These are phyloP conservation scores for Ceuthmochares aereus DNA, from an alignment of 2,113 vertebrate genomes.

Conservation along the genomic window DNA sequence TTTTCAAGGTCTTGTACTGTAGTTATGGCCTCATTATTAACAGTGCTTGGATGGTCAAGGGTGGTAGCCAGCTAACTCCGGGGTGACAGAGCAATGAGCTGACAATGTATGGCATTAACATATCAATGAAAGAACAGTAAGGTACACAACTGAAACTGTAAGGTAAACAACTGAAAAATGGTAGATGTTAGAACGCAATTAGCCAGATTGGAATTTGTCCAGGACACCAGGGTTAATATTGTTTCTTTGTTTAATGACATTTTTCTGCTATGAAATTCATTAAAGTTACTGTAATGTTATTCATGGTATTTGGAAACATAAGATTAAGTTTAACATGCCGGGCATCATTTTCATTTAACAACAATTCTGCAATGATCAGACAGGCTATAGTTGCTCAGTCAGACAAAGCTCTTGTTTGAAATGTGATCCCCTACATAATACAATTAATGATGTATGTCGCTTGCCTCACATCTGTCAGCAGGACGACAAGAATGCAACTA, in stretches of 20 bases:
- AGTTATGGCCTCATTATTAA: not conserved
- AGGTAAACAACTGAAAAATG: not conserved
- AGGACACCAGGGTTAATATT: not conserved
- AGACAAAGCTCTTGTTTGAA: slow-evolving; percentile 40
- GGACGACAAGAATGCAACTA: not conserved
- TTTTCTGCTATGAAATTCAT: slow-evolving; percentile 2
- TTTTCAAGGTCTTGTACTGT: not conserved
- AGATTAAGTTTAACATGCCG: not conserved
- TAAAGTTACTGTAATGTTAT: slow-evolving; percentile 12
- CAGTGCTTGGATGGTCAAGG: not conserved
- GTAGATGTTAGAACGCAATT: not conserved
- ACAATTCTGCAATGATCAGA: slow-evolving; percentile 1
- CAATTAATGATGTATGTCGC: slow-evolving; percentile 21
- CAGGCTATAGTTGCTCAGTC: not conserved
- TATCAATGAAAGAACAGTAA: not conserved
- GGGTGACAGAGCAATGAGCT: not conserved
- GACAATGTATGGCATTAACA: not conserved
- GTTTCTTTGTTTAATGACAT: not conserved
- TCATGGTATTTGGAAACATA: not conserved
- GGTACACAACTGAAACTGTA: not conserved
- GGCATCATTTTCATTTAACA: slow-evolving; percentile 29
- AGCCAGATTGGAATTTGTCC: not conserved
- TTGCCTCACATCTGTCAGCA: slow-evolving; percentile 24
- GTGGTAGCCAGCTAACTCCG: not conserved
- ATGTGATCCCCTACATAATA: not conserved